Conservation (phyloP, 2,797 vertebrate genomes). For the Coendou prehensilis region DNA sequence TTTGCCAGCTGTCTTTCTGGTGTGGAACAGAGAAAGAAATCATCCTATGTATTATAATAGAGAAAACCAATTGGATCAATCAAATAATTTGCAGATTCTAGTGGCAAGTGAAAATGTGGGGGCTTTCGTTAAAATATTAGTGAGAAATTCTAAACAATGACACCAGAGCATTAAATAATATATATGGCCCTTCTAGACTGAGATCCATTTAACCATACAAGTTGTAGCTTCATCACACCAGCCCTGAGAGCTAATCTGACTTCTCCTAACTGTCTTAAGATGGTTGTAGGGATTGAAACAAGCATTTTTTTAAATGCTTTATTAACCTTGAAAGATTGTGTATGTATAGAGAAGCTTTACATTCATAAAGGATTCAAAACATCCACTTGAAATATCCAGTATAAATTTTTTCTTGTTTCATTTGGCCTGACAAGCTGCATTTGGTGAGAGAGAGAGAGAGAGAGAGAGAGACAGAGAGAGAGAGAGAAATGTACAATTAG, state of each 20-base stretch:
- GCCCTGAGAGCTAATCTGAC: background rate
- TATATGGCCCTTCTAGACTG: background rate
- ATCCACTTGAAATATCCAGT: background rate
- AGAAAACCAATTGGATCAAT: background rate
- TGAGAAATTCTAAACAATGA: background rate
- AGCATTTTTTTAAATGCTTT: background rate
- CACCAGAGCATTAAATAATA: background rate
- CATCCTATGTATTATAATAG: background rate
- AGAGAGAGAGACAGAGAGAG: background rate
- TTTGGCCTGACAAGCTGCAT: background rate
- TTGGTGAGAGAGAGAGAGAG: background rate
- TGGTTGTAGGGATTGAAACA: background rate
- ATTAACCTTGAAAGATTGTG: background rate
- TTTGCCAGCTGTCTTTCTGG: background rate
- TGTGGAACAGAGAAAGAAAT: background rate
- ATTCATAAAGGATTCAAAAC: background rate
- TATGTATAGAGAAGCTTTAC: background rate
- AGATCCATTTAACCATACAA: background rate
- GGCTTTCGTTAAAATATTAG: background rate
- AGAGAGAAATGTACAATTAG: background rate
- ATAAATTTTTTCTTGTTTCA: background rate
- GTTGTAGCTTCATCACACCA: rapidly evolving
- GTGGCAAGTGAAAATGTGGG: background rate
- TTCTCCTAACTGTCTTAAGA: background rate
- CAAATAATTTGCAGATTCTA: background rate